phyloP scores from a whole-genome alignment of 53 echinoderm and acorn worm genomes.

The Hippasteria phrygiana region DNA sequence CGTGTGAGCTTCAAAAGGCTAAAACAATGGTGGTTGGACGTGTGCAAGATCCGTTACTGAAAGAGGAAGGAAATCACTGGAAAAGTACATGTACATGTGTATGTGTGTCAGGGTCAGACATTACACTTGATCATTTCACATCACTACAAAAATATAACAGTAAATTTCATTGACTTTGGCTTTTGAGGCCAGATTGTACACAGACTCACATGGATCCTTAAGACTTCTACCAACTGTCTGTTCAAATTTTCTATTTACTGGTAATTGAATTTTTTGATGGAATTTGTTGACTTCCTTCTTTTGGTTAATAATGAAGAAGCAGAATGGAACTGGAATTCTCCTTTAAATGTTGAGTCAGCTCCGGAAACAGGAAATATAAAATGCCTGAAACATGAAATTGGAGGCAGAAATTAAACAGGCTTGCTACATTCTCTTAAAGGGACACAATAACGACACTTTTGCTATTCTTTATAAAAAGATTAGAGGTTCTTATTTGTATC shows the following conservation, averaged over 20 bases:
- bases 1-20: too few species aligned
- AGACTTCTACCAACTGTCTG: background rate
- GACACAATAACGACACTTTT: too few species aligned
- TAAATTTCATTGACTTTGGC: too few species aligned
- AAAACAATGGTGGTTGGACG: too few species aligned
- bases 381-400: too few species aligned
- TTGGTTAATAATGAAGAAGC: too few species aligned
- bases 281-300: background rate
- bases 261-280: background rate
- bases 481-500: too few species aligned
- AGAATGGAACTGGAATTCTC: background rate
- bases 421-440: too few species aligned
- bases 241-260: background rate
- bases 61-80: background rate
- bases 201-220: background rate
- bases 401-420: too few species aligned
- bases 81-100: too few species aligned
- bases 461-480: too few species aligned
- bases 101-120: background rate
- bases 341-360: background rate
- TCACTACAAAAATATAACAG: background rate
- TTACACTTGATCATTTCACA: background rate
- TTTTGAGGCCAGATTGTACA: too few species aligned
- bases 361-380: slow-evolving; percentile 5
- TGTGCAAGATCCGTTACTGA: background rate